Evolutionary conservation across 2,888 invertebrate species (phyloP), one percentile per base, ranked within the genome.

Genomic region (Xylophagus ater): DNA sequence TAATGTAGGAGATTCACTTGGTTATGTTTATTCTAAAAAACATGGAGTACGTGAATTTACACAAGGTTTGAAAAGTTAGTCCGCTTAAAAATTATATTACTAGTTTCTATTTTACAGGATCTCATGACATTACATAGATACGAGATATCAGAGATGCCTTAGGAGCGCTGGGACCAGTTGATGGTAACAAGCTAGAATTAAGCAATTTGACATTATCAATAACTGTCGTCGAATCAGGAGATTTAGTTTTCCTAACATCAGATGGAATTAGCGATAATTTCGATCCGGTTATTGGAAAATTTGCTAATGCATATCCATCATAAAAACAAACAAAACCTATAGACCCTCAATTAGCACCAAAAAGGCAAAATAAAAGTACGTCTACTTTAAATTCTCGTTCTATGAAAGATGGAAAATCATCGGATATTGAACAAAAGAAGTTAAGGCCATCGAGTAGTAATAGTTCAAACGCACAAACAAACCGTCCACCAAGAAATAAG

Each of bases 201-300:
- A 81, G 83, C 55, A 90, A 90, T 62, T 70, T 90, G 34, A 90
- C 89, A 0, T 74, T 87, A 47, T 81, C 85, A 1, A 74, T 89
- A 71, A 87, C 84, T 2, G 76, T 81, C 43, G 72, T 84, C 7
- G 81, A 85, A 50, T 67, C 71, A 32, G 86, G 82, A 8, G 89
- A 90, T 56, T 78, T 90, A 44, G 80, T 90, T 18, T 82, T 88
- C 59, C 70, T 90, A 12, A 87, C 88, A 1, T 85, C 84, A n/a
- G 89, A 90, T 55, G 89, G 89, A 6, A 75, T 90, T 21, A 85
- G 86, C 5, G 89, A 90, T 58, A 90, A 90, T 60, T 86, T 88
- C 53, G 89, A 90, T 65, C 89, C 89, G 1, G 88, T 89, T 20
- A 88, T 90, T 40, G 88, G 88, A 19, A 85, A 84, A 63, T 85